Conservation (phyloP, 1,140 invertebrate species). For the Ceratitis capitata region DNA sequence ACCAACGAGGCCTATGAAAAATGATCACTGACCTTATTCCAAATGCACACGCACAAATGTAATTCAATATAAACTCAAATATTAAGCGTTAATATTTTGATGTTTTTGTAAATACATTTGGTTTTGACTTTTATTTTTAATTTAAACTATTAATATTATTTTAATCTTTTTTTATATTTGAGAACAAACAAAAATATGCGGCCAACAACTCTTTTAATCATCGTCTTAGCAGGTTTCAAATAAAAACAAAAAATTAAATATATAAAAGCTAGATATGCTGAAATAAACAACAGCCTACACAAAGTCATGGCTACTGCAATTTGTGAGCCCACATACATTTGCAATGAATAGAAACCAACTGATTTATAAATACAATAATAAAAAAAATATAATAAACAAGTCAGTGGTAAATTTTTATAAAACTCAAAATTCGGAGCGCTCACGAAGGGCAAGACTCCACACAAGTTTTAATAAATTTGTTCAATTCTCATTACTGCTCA, state of each 20-base stretch:
- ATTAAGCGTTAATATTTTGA: not conserved
- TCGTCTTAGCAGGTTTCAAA: not conserved
- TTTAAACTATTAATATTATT: too few relatives aligned
- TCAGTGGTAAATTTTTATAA: too few relatives aligned
- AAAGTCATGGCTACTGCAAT: not conserved
- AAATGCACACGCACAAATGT: not conserved
- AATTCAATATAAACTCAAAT: not conserved
- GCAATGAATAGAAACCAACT: too few relatives aligned
- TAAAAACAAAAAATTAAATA: not conserved
- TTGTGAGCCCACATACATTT: not conserved
- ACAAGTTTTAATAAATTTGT: too few relatives aligned
- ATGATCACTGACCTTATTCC: not conserved
- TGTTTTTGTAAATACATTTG: not conserved
- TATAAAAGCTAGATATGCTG: not conserved
- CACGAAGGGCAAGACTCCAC: too few relatives aligned
- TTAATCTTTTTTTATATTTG: not conserved
- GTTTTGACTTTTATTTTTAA: too few relatives aligned
- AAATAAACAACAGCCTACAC: slow-evolving; percentile 4
- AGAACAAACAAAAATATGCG: not conserved
- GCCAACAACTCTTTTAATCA: not conserved
- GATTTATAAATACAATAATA: too few relatives aligned
- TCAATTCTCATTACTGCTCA: too few relatives aligned
- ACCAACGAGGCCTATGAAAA: not conserved
- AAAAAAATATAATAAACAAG: too few relatives aligned
- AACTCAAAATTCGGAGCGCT: too few relatives aligned